phyloP scores from a whole-genome alignment of 2,888 invertebrate species.

The Lypha dubia region DNA sequence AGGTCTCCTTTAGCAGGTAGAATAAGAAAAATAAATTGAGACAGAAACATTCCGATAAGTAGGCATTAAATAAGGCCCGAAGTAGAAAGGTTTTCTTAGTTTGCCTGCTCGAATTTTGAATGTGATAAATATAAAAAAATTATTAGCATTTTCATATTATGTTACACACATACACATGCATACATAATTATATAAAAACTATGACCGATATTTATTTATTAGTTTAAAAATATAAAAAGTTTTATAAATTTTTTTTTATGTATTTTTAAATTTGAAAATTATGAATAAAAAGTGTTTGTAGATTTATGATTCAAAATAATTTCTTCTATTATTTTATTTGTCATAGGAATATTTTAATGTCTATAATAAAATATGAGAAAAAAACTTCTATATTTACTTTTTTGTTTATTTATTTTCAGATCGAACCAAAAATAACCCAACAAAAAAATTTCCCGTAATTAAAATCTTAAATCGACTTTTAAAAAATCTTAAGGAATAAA shows the following conservation, averaged over 20 bases:
- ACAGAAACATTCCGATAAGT: too few species aligned
- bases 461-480: slow-evolving; percentile 47
- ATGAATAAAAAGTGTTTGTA: not conserved
- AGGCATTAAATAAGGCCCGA: too few species aligned
- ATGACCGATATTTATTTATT: slow-evolving; percentile 18
- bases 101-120: slow-evolving; percentile 15
- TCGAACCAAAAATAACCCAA: slow-evolving; percentile 36
- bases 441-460: slow-evolving; percentile 16
- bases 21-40: too few species aligned
- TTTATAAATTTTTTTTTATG: not conserved
- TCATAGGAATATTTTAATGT: too few species aligned
- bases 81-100: too few species aligned
- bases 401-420: slow-evolving; percentile 44
- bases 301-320: slow-evolving; percentile 2
- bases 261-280: not conserved
- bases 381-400: not conserved
- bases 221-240: slow-evolving; percentile 3
- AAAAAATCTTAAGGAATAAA: not conserved
- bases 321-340: too few species aligned
- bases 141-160: not conserved
- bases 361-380: not conserved
- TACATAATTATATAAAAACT: not conserved
- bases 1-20: too few species aligned
- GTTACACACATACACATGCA: too few species aligned
- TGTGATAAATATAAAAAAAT: slow-evolving; percentile 29